phyloP scores from a whole-genome alignment of 2,888 invertebrate genomes.

The Anorthoa munda region DNA sequence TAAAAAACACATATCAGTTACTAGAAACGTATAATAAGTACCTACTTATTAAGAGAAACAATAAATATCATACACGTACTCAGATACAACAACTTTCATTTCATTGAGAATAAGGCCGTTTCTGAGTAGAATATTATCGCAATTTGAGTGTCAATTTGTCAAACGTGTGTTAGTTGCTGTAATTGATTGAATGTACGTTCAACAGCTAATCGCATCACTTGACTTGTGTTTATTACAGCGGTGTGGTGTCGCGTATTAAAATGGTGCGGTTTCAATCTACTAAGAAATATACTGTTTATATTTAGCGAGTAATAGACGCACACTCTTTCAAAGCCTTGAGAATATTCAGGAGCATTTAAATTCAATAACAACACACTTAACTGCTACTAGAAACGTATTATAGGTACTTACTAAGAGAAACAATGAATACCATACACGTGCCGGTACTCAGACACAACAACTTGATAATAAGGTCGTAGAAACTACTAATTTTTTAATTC shows the following conservation, averaged over 20 bases:
- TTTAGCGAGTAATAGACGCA: background rate
- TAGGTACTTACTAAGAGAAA: background rate
- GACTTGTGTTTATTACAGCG: no score
- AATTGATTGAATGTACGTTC: no score
- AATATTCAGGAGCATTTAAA: slow-evolving; percentile 6
- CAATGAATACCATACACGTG: background rate
- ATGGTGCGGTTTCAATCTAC: no score
- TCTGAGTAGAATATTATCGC: no score
- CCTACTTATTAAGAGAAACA: background rate
- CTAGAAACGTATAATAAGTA: background rate
- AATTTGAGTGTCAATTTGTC: no score
- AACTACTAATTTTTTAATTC: no score
- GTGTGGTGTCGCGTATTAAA: no score
- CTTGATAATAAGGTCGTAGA: no score
- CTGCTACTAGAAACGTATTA: background rate
- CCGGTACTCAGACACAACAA: background rate
- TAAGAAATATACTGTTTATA: background rate
- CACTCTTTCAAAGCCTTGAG: background rate
- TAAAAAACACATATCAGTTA: slow-evolving; percentile 6
- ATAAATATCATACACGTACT: background rate
- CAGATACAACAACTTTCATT: background rate
- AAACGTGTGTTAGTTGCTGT: no score
- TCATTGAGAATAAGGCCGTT: no score
- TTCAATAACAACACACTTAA: slow-evolving; percentile 22
- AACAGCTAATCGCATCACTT: no score